Evolutionary conservation across 2,888 invertebrate genomes (phyloP), one percentile per base, ranked within the genome.

Genomic region (Cantharis rufa): DNA sequence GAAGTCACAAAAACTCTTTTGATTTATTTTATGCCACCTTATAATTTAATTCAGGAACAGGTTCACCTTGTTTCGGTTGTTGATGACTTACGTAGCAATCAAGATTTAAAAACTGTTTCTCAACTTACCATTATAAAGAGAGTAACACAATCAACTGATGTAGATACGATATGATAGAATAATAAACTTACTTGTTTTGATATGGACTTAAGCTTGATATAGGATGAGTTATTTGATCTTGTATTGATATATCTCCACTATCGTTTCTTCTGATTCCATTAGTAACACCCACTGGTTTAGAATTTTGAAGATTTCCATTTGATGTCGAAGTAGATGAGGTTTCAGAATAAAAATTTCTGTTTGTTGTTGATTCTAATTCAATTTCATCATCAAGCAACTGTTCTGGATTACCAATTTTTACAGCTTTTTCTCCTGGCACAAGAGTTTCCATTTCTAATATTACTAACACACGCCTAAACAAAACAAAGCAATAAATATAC

Each of bases 191-290:
- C 94, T 94, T 96, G 88, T 97, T 98, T 85, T 97, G 97, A 87
- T 98, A 98, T 1, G 98, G 98, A 82, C 96, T 98, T 11, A 98
- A 90, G 82, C 94, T 94, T 15, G 92, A 90, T 83, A 98, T 98
- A 0, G 97, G 95, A 87, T 93, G 92, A 21, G 92, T 91, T 86
- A 91, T 88, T 81, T 90, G 90, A 64, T 81, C 81, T 32, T 81
- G 75, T 24, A 81, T 61, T 0, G 16, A 89, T 88, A 79, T 89
- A 89, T 70, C 64, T 28, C 15, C 21, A 62, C 62, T 69, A 10
- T 48, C 64, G 9, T 15, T 13, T 18, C 27, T 62, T 69, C 24
- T 48, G 15, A 15, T 11, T 15, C 16, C 24, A 62, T 64, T 18
- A 3, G 48, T 68, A 10, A 69, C 15, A 10, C 15, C 18, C 1